Base-by-base conservation (phyloP, 2,888 invertebrate species). In the Drosophila neutralis region DNA sequence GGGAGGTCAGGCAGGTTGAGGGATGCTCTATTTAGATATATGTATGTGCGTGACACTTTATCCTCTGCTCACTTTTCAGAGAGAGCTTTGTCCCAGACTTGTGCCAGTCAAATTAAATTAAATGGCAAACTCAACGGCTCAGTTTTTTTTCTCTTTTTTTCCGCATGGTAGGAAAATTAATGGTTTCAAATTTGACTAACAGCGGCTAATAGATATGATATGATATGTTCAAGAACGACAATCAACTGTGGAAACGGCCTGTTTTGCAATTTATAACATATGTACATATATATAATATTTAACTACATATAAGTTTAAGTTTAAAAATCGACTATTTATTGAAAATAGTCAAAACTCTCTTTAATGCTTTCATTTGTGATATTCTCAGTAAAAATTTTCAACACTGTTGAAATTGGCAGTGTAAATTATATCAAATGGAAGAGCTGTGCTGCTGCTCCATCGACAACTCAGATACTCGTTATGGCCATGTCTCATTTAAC, bases 91-190 rank as follows among this genome's bases (percentile, higher is more conserved):
- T 73, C 24, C 59, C 59, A 69, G 75, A 70, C 78, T 69, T 48
- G 33, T 70, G 61, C 31, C 78, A 83, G 80, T 59, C 63, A 90
- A 91, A 91, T 91, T 91, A 83, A 91, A 91, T 91, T 91, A 91
- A 90, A 91, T 89, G 90, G 68, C 83, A 80, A 87, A 83, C 86
- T 89, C 91, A 91, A 81, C 84, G 72, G 69, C 74, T 84, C 73
- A 65, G 49, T 69, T 66, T 61, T 48, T 21, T 15, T 40, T 52
- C 4, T 45, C 11, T 4, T 35, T 29, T 7, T 24, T 40, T 68
- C 49, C 31, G 67, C 38, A 36, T n/a, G 33, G 49, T 27, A 49
- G 27, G 15, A 45, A 68, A 62, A 78, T 78, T 72, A 78, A 78
- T 78, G 80, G 58, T 62, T 52, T 58, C 63, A 48, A 57, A 68